These are phyloP conservation scores for Muscicapa adusta DNA, from an alignment of 2,113 vertebrate species.

Conservation along the genomic window DNA sequence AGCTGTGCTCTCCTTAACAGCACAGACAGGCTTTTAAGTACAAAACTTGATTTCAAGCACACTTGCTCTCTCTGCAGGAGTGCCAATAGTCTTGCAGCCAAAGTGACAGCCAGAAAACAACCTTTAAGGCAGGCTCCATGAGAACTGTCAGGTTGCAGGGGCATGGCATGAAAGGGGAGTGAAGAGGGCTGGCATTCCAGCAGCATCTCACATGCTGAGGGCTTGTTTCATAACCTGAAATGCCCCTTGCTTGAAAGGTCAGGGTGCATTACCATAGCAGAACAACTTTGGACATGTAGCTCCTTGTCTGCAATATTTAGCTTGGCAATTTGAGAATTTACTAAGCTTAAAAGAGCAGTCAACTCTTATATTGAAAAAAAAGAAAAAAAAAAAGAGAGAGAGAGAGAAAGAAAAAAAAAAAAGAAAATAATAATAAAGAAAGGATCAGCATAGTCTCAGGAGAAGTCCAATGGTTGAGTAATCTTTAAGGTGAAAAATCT, in stretches of 20 bases:
- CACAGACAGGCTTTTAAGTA: not conserved
- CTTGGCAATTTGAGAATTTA: not conserved
- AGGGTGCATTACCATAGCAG: not conserved
- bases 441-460: not conserved
- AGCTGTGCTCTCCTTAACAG: not conserved
- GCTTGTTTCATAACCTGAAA: not conserved
- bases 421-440: not conserved
- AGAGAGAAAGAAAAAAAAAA: fast-evolving
- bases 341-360: not conserved
- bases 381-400: not conserved
- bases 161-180: not conserved
- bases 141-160: not conserved
- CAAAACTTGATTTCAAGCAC: not conserved
- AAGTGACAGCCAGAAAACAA: not conserved
- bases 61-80: not conserved
- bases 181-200: not conserved
- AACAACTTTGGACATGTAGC: not conserved
- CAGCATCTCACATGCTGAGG: not conserved
- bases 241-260: not conserved
- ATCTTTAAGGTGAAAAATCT: not conserved
- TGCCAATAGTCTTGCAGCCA: not conserved
- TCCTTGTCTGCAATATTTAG: constrained; percentile 4
- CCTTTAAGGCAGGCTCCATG: not conserved
- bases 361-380: not conserved
- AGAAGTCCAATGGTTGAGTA: not conserved